phyloP scores from a whole-genome alignment of 1,140 invertebrate species.

The Pollicipes pollicipes region DNA sequence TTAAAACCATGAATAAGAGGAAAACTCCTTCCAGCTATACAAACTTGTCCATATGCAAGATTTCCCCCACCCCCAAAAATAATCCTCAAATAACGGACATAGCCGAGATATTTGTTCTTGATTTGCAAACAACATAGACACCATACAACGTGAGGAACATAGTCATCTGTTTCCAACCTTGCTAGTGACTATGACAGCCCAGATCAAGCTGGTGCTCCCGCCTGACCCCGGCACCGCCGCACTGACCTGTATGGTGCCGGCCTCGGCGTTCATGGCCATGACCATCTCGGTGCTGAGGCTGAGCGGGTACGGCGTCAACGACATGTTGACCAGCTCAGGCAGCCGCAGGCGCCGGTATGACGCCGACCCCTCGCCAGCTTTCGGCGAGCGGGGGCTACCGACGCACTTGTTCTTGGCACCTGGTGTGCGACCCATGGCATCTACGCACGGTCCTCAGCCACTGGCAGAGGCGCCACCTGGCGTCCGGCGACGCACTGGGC shows the following conservation, averaged over 20 bases:
- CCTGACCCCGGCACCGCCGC: not conserved
- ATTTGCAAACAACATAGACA: no score
- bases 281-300: conserved; percentile 20
- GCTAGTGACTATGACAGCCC: no score
- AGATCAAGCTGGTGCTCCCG: no score
- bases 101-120: no score
- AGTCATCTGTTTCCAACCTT: no score
- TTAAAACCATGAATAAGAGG: no score
- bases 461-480: not conserved
- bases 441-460: not conserved
- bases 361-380: not conserved
- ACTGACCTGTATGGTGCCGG: conserved; percentile 51
- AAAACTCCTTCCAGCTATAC: no score
- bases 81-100: no score
- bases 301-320: conserved; percentile 18
- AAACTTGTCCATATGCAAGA: no score
- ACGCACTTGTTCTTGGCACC: not conserved
- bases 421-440: not conserved
- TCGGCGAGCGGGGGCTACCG: not conserved
- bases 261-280: conserved; percentile 35
- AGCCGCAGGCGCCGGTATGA: not conserved
- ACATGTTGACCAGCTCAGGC: not conserved
- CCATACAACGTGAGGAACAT: no score
- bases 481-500: not conserved
- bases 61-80: no score